Percentiles rank a stretch among this genome's conserved stretches.
Evolutionary conservation across 2,888 invertebrate genomes (phyloP).

Genomic region (Aphidoletes aphidimyza): DNA sequence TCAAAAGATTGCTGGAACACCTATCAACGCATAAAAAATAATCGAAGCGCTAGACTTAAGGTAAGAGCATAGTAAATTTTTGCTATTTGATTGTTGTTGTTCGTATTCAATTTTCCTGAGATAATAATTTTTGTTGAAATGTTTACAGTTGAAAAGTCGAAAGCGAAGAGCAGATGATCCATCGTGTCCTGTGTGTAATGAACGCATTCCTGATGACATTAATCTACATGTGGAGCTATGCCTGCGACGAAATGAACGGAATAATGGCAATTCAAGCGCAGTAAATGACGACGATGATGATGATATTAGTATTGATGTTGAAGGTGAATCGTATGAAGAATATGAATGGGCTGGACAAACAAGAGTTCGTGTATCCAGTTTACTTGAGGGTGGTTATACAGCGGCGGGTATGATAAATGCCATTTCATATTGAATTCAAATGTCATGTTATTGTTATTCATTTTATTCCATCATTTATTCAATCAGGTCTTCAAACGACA

Average conservation of each 20-base stretch:
- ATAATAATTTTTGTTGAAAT: not conserved
- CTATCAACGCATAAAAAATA: constrained; percentile 78
- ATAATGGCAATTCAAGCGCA: not conserved
- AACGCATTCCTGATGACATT: constrained; percentile 75
- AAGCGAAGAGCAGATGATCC: constrained; percentile 74
- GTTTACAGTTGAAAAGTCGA: constrained; percentile 69
- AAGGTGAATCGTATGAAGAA: constrained; percentile 77
- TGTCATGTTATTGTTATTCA: not conserved
- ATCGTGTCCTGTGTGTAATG: constrained; percentile 85
- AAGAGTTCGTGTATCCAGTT: constrained; percentile 77
- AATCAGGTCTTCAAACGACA: constrained; percentile 21
- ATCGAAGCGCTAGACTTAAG: constrained; percentile 75
- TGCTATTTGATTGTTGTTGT: not conserved
- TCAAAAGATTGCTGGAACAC: constrained; percentile 74
- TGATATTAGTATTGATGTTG: constrained; percentile 80
- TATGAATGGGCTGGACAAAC: constrained; percentile 94
- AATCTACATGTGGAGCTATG: constrained; percentile 80
- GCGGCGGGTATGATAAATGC: constrained; percentile 62
- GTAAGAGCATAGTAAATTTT: constrained; percentile 59
- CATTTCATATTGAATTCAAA: no score
- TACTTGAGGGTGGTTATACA: constrained; percentile 76
- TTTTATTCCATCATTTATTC: not conserved
- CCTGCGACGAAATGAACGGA: constrained; percentile 67
- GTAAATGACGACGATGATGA: constrained; percentile 66
- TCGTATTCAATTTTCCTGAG: not conserved